These are phyloP conservation scores for Cephus cinctus DNA, from an alignment of 1,140 invertebrate genomes.

Conservation along the genomic window DNA sequence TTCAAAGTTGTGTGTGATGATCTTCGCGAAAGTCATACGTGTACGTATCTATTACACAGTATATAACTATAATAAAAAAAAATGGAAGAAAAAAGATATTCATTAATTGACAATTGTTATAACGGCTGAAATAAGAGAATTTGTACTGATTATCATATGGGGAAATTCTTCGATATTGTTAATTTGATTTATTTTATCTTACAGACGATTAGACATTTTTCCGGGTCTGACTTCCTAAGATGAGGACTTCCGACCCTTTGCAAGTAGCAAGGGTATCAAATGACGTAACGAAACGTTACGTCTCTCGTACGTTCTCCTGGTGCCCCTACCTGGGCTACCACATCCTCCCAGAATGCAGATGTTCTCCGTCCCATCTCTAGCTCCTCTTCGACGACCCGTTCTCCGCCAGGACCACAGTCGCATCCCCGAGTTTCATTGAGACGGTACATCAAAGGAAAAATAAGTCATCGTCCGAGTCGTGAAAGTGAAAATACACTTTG, in stretches of 20 bases:
- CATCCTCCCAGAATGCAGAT: slow-evolving; percentile 5
- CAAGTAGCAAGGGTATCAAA: not conserved
- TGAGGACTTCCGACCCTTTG: not conserved
- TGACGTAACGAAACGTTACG: slow-evolving; percentile 16
- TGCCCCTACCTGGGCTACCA: slow-evolving; percentile 1
- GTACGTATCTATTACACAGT: too few relatives aligned
- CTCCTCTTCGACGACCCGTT: slow-evolving; percentile 23
- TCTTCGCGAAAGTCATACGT: too few relatives aligned
- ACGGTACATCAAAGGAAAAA: slow-evolving; percentile 18
- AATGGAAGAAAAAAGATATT: too few relatives aligned
- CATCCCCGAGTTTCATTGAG: slow-evolving; percentile 23
- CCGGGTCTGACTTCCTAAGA: too few relatives aligned
- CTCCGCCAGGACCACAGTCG: slow-evolving; percentile 21
- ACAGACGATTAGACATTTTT: too few relatives aligned
- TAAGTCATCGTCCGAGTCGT: slow-evolving; percentile 1
- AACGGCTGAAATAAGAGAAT: too few relatives aligned
- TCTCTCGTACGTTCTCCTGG: slow-evolving; percentile 12
- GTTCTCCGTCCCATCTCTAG: not conserved
- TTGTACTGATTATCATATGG: too few relatives aligned
- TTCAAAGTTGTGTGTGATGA: too few relatives aligned
- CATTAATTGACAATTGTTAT: too few relatives aligned
- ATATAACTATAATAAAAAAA: too few relatives aligned
- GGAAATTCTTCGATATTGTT: too few relatives aligned
- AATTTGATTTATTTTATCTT: too few relatives aligned
- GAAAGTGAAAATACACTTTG: slow-evolving; percentile 7